Evolutionary conservation across 2,113 vertebrate species (phyloP).

Genomic region (Hippocampus guttulatus): DNA sequence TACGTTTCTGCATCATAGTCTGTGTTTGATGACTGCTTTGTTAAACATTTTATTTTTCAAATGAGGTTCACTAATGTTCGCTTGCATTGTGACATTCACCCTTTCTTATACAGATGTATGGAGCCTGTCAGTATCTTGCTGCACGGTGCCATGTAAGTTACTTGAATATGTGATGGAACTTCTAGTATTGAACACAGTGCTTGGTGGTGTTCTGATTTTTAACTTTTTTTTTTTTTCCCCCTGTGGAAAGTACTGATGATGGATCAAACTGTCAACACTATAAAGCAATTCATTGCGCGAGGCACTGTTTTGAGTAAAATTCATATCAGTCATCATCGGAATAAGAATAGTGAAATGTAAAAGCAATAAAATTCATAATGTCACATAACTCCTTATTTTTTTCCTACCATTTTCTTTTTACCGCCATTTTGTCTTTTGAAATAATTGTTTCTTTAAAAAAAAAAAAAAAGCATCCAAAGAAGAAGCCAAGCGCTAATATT

Average conservation of each 20-base stretch:
- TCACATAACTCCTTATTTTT: too few species aligned
- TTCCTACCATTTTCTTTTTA: too few species aligned
- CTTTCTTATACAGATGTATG: conserved; percentile 77
- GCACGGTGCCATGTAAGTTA: conserved; percentile 95
- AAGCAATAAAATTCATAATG: too few species aligned
- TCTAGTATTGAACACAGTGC: background rate
- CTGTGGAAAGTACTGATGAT: too few species aligned
- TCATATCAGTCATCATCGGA: too few species aligned
- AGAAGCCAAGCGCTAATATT: too few species aligned
- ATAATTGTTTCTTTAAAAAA: too few species aligned
- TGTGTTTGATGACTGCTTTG: background rate
- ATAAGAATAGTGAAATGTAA: too few species aligned
- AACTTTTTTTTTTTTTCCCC: too few species aligned
- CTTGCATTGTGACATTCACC: background rate
- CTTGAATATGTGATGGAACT: background rate
- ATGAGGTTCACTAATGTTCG: background rate
- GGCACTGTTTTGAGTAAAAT: too few species aligned
- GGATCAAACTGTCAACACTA: background rate
- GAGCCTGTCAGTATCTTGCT: conserved; percentile 95
- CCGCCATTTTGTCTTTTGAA: too few species aligned
- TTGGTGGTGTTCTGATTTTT: background rate
- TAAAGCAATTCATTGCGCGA: background rate
- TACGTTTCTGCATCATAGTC: background rate
- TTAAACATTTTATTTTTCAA: background rate
- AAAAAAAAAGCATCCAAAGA: too few species aligned